These are phyloP conservation scores for Ophioderma brevispina DNA, from an alignment of 35 echinoderm and acorn worm genomes.

Conservation along the genomic window DNA sequence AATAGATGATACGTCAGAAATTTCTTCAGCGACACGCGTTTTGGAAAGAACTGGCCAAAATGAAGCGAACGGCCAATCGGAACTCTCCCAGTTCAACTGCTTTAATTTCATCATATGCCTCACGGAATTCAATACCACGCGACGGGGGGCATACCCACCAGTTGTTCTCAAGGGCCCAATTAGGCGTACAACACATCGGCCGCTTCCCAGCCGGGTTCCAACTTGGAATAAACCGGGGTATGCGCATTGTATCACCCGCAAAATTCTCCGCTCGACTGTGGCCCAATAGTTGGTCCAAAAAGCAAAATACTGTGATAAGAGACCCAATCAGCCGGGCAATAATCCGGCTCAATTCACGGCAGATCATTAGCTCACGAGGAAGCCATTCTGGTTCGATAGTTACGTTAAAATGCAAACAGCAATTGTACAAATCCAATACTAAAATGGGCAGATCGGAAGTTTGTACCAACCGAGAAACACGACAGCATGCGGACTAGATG, in stretches of 20 bases:
- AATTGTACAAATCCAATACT: slow-evolving; percentile 6
- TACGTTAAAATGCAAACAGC: background rate
- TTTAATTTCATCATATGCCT: too few species aligned
- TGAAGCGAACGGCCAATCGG: too few species aligned
- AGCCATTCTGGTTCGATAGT: slow-evolving; percentile 29
- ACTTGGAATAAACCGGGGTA: slow-evolving; percentile 21
- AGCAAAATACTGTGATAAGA: background rate
- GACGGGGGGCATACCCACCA: too few species aligned
- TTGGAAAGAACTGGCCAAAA: too few species aligned
- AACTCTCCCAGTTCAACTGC: too few species aligned
- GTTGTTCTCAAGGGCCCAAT: too few species aligned
- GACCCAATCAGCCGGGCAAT: background rate
- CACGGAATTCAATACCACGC: too few species aligned
- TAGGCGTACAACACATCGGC: slow-evolving; percentile 22
- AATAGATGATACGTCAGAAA: too few species aligned
- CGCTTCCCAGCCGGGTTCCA: slow-evolving; percentile 36
- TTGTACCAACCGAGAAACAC: background rate
- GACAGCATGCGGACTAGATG: slow-evolving; percentile 7
- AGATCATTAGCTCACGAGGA: background rate
- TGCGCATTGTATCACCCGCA: slow-evolving; percentile 7
- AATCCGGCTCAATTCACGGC: slow-evolving; percentile 13
- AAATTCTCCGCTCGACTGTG: too few species aligned
- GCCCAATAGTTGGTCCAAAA: slow-evolving; percentile 14
- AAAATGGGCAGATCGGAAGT: background rate
- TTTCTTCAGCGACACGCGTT: too few species aligned